These are phyloP conservation scores for Eristalis tenax DNA, from an alignment of 2,888 invertebrate species.

Conservation along the genomic window DNA sequence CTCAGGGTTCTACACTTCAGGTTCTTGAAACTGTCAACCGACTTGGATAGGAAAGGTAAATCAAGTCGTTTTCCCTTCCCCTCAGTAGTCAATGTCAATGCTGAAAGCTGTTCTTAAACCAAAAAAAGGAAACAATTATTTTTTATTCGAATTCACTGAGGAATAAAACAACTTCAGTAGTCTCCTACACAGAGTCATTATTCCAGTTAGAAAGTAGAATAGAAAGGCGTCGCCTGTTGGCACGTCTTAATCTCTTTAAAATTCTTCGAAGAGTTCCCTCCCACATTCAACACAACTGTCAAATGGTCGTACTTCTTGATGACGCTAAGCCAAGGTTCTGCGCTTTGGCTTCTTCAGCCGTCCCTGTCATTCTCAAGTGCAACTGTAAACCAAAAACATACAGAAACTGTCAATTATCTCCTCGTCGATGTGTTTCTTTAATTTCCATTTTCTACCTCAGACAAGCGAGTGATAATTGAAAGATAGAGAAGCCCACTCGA, in stretches of 20 bases:
- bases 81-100: neutral
- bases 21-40: neutral
- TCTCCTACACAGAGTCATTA: neutral
- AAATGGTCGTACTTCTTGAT: neutral
- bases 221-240: neutral
- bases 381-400: constrained; percentile 38
- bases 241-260: neutral
- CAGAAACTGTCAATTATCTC: constrained; percentile 43
- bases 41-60: neutral
- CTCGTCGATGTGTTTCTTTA: constrained; percentile 26
- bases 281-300: neutral
- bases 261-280: neutral
- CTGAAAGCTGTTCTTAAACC: neutral
- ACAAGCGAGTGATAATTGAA: neutral
- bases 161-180: neutral
- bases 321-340: neutral
- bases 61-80: neutral
- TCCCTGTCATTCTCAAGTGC: constrained; percentile 25
- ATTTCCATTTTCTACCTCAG: constrained; percentile 33
- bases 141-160: neutral
- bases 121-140: no score
- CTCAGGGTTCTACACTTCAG: neutral
- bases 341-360: neutral
- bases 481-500: constrained; percentile 1
- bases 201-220: neutral